These are phyloP conservation scores for Eulemur macaco DNA, from an alignment of 2,113 vertebrate genomes.

Conservation along the genomic window DNA sequence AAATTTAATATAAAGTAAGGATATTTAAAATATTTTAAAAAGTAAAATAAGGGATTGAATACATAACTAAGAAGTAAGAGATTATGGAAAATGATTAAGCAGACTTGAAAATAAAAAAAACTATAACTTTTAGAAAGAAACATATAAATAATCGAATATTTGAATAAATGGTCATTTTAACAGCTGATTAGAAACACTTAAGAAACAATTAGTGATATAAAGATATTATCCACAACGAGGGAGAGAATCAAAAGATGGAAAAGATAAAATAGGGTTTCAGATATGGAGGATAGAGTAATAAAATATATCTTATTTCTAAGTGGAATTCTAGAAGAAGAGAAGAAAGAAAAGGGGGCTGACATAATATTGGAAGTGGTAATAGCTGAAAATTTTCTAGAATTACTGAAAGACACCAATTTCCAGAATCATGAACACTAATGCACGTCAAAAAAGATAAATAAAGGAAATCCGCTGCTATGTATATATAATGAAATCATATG, in stretches of 20 bases:
- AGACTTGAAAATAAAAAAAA: not conserved
- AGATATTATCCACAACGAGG: not conserved
- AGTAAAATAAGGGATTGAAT: not conserved
- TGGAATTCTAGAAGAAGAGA: not conserved
- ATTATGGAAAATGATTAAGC: not conserved
- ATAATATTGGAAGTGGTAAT: not conserved
- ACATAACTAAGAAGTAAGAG: not conserved
- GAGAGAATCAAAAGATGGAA: constrained; percentile 7
- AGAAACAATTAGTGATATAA: not conserved
- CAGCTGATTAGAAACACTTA: not conserved
- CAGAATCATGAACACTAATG: not conserved
- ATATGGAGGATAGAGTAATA: not conserved
- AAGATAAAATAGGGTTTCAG: not conserved
- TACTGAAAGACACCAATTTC: not conserved
- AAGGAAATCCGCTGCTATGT: not conserved
- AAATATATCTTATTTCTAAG: not conserved
- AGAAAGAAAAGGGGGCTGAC: not conserved
- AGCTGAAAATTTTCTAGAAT: not conserved
- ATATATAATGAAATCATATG: not conserved
- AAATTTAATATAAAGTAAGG: not conserved
- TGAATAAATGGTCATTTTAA: not conserved
- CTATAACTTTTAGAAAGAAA: not conserved
- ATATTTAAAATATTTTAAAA: not conserved
- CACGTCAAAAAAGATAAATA: not conserved
- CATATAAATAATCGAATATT: not conserved